Base-by-base conservation (phyloP, 2,113 vertebrate species). In the Uria lomvia region DNA sequence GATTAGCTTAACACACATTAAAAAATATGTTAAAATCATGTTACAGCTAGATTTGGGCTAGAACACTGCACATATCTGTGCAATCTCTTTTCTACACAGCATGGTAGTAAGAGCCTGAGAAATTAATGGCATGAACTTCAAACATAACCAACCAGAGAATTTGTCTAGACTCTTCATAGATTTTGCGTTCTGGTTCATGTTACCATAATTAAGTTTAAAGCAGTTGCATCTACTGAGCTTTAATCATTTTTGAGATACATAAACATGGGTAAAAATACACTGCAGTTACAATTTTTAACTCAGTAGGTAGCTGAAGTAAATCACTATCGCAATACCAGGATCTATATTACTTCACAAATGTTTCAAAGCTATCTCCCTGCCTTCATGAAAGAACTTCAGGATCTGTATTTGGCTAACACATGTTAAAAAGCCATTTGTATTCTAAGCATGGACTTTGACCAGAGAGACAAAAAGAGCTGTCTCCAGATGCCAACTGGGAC, bases 391-490 rank as follows among this genome's bases (percentile, higher is more conserved):
- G 68, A 92, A 50, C n/a, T 84, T 84, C 16, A n/a, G 42, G 66
- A 55, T 42, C 18, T 23, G 4, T 32, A 36, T 74, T 90, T 90
- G 30, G 18, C 23, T 92, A 85, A 82, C 0, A 63, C 42, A 5
- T 63, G 58, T 60, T 36, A 88, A 96, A 92, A 88, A 29, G 12
- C 4, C 53, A 86, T 96, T 88, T 92, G 34, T 91, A 92, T 96
- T 94, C 86, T 38, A 77, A 88, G 49, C 68, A 60, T 68, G 40
- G 60, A 62, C 56, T 91, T 75, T 42, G 49, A 84, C 60, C 73
- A 94, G 43, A 78, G 71, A 91, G 21, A 78, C 32, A 85, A 85
- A 93, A 87, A 75, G 65, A 80, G 22, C 68, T 81, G 16, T 81
- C 73, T 94, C 53, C 43, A 78, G 83, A 78, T 60, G 77, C 88